Percentiles rank a stretch among this genome's conserved stretches.
Conservation (phyloP, 2,888 invertebrate species). For the Andrena marginata region DNA sequence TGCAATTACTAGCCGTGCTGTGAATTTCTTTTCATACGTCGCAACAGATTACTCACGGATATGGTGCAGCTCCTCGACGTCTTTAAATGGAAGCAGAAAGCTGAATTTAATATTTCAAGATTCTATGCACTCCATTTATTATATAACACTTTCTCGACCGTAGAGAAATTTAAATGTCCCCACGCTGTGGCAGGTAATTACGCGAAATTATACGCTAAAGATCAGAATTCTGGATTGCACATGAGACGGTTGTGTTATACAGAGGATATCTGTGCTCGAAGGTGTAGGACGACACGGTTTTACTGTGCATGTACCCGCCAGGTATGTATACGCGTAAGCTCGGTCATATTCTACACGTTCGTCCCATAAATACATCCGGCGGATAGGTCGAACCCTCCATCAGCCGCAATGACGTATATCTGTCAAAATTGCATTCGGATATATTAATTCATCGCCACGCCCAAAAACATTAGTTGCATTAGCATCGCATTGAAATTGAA, state of each 20-base stretch:
- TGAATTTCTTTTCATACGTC: too few species aligned
- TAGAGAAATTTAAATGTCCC: background rate
- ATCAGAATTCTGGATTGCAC: constrained; percentile 28
- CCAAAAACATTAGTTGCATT: constrained; percentile 21
- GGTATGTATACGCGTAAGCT: constrained; percentile 14
- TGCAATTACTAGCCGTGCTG: too few species aligned
- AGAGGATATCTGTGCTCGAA: background rate
- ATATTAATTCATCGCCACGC: constrained; percentile 27
- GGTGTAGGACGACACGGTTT: background rate
- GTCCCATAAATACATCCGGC: constrained; percentile 33
- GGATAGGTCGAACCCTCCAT: constrained; percentile 33
- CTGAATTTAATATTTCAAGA: too few species aligned
- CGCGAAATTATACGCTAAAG: constrained; percentile 21
- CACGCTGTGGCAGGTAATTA: constrained; percentile 19
- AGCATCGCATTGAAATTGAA: background rate
- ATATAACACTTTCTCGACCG: background rate
- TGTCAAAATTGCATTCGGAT: constrained; percentile 34
- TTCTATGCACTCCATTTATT: background rate
- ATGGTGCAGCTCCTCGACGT: too few species aligned
- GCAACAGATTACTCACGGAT: too few species aligned
- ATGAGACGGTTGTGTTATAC: constrained; percentile 14
- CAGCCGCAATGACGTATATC: constrained; percentile 30
- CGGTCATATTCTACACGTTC: constrained; percentile 34
- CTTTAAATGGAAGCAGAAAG: too few species aligned
- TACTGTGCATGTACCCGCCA: background rate